Percentiles rank a stretch among this genome's conserved stretches.
Conservation (phyloP, 2,797 vertebrate genomes). For the Ibycter americanus region DNA sequence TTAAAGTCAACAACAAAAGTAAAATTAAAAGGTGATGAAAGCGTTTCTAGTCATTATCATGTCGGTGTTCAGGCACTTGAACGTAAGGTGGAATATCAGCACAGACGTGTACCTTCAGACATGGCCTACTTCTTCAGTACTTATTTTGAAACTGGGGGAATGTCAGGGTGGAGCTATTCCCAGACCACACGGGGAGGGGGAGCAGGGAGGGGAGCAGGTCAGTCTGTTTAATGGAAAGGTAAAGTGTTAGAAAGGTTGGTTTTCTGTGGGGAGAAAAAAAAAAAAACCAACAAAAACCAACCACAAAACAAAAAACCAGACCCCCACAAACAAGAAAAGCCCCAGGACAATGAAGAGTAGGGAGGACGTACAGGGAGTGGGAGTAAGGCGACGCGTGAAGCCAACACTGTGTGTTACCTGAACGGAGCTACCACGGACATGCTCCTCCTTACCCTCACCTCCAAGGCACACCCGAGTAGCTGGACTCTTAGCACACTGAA, state of each 20-base stretch:
- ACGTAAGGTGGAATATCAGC: not conserved
- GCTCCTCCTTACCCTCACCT: not conserved
- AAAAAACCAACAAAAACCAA: too few relatives aligned
- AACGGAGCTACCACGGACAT: fast-evolving
- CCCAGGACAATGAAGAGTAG: too few relatives aligned
- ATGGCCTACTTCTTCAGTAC: not conserved
- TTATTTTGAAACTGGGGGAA: not conserved
- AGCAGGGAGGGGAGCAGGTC: not conserved
- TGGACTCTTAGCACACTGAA: not conserved
- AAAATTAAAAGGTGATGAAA: not conserved
- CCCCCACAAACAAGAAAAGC: not conserved
- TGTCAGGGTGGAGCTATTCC: not conserved
- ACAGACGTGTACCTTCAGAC: not conserved
- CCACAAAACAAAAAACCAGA: too few relatives aligned
- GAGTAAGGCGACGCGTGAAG: not conserved
- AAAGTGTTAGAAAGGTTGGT: not conserved
- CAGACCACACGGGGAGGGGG: not conserved
- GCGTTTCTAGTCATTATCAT: not conserved
- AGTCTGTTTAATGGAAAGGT: not conserved
- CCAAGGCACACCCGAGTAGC: too few relatives aligned
- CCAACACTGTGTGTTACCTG: fast-evolving
- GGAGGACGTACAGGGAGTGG: too few relatives aligned
- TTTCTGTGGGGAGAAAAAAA: not conserved
- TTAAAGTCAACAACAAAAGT: not conserved
- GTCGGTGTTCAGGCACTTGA: not conserved